Evolutionary conservation across 2,113 vertebrate species (phyloP), one percentile per base, ranked within the genome.

Genomic region (Ceratotherium simum): DNA sequence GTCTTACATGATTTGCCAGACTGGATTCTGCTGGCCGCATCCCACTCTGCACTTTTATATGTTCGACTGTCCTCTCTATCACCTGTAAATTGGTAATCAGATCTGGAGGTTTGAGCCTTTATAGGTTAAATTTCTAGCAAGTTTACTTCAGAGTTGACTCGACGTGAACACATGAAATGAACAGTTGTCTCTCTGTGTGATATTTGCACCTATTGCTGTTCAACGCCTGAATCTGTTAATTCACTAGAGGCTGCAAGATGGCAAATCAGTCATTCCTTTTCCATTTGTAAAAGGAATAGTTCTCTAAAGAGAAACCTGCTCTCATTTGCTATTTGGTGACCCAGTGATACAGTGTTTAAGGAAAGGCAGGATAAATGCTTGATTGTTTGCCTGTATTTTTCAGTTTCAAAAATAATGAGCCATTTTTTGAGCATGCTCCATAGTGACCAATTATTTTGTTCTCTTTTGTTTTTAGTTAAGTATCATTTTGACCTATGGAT

Each of bases 371-470:
- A 48, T 82, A 96, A 83, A 83, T 72, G 33, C 60, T 29, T 91
- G 10, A 80, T 72, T 36, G 18, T 96, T 65, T 78, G 25, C 51
- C 11, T 81, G 69, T 27, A 56, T 29, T 78, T 91, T 94, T 93
- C 42, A 82, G 33, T 75, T 87, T 91, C 60, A 91, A 76, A 97
- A 93, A 62, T 91, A 86, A 93, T 69, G 48, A 67, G 10, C 65
- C 65, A 51, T n/a, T 82, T 72, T n/a, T 75, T 73, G 20, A 36
- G 18, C 18, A 8, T 73, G 29, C 27, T 56, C 46, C 36, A 39
- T 42, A 91, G 91, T 87, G 60, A 70, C 86, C 75, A 91, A 81
- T 93, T 95, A 78, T 83, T 95, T 93, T 80, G 21, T 67, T 93
- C 51, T 85, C 27, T 80, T 93, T 81, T 87, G 23, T 54, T 88